Base-by-base conservation (phyloP, 2,888 invertebrate genomes). In the Agonopterix subpropinquella region DNA sequence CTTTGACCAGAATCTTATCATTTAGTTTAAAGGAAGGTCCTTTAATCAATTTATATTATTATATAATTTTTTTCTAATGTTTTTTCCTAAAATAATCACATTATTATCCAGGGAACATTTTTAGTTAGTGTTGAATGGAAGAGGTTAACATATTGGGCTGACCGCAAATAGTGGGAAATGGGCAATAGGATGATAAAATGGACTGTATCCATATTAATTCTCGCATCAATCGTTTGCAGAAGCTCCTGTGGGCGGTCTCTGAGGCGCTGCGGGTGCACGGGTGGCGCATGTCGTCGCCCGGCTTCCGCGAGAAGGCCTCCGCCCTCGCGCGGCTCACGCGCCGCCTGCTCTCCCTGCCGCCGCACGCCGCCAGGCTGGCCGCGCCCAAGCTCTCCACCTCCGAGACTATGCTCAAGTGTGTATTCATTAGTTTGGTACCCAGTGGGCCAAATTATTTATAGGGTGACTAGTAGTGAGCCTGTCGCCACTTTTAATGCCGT, bases 201-300 rank as follows among this genome's bases (percentile, higher is more conserved):
- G 18, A 18, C 18, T 18, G 2, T 4, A 18, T 4, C 18, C 18
- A 18, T 18, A 18, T 18, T 28, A 28, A 28, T 28, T 28, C 4
- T 1, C 28, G 4, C 28, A 28, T 28, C 28, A 28, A 28, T 28
- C 28, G 5, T 28, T 37, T 9, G 5, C 71, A 93, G 94, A 95
- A 95, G 89, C 83, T 95, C 28, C 80, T 95, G 11, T 95, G 95
- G 95, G 95, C 95, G 0, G 94, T 95, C 4, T 92, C 94, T 2
- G 93, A 94, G 65, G 93, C 95, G 0, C 80, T 95, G 11, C 91
- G 94, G 43, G 86, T 89, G 28, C 92, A 92, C 71, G 94, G 94
- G 41, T 92, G 95, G 66, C 90, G 90, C 0, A 90, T 92, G 82
- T 89, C 87, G 0, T 93, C 95, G 60, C 89, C 92, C 0, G 90